These are phyloP conservation scores for Calosoma granatense DNA, from an alignment of 1,140 invertebrate species.

Conservation along the genomic window DNA sequence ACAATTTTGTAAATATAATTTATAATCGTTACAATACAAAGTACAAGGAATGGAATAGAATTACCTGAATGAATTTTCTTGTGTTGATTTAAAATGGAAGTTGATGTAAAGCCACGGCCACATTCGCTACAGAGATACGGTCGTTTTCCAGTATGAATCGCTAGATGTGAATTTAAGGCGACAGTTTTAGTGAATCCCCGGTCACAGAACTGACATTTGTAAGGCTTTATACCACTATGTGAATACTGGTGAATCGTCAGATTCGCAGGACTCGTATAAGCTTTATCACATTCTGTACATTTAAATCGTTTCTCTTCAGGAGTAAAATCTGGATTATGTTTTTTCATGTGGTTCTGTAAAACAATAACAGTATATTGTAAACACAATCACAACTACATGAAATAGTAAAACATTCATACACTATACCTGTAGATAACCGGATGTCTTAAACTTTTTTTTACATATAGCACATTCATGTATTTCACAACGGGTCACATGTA, in stretches of 20 bases:
- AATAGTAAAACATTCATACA: too few species aligned
- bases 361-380: too few species aligned
- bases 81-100: conserved; percentile 4
- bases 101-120: not conserved
- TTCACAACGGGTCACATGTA: not conserved
- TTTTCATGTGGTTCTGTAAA: conserved; percentile 5
- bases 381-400: too few species aligned
- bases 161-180: not conserved
- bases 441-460: not conserved
- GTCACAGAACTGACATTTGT: conserved; percentile 46
- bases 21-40: too few species aligned
- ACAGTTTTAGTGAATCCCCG: conserved; percentile 29
- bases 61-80: conserved; percentile 1
- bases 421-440: conserved; percentile 2
- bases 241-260: conserved; percentile 49
- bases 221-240: conserved; percentile 49
- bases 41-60: too few species aligned
- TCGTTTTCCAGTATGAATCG: not conserved
- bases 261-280: conserved; percentile 9
- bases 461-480: not conserved
- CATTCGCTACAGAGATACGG: not conserved
- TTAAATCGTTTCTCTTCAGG: not conserved
- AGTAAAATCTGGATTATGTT: not conserved
- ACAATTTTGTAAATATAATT: not conserved
- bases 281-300: conserved; percentile 4